Base-by-base conservation (phyloP, 2,797 vertebrate genomes). In the Microcaecilia unicolor region DNA sequence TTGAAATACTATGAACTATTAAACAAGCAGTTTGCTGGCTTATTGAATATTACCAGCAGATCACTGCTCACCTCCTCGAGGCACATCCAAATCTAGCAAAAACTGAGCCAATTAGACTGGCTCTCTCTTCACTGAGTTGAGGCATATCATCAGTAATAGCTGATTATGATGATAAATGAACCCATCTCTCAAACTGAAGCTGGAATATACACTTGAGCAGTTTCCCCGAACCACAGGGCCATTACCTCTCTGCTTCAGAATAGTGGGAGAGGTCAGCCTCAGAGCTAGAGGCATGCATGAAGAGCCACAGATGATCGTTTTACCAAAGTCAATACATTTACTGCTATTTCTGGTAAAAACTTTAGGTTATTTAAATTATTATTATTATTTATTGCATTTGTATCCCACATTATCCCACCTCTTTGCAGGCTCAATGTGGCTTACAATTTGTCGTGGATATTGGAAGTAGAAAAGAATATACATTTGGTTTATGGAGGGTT, bases 81-180 rank as follows among this genome's bases (percentile, higher is more conserved):
- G 57, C 64, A 66, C 42, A 56, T 70, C 44, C 38, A 54, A 61
- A 68, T 70, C 70, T 80, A 67, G 74, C 56, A 63, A 72, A n/a
- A 76, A 70, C 72, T 67, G 71, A 80, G 64, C 77, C 81, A 84
- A 83, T 88, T 87, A 86, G 70, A 56, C 73, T 32, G 55, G 63
- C 77, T 80, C 74, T 79, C 81, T 85, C 59, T 61, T 79, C 70
- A 70, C 65, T 81, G 80, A 83, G 62, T 86, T 84, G 83, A 80
- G 74, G 82, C 81, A 78, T 74, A 84, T 84, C 63, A 54, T 29
- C 72, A 64, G 78, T 83, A 84, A 86, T 84, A 78, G 76, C 70
- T 83, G 85, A 83, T 84, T 83, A 85, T 80, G 77, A 82, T 84
- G 82, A 85, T 83, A 83, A 83, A 88, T 86, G 81, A 79, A 86